Conservation (phyloP, 2,113 vertebrate species). For the Microcebus lehilahytsara region DNA sequence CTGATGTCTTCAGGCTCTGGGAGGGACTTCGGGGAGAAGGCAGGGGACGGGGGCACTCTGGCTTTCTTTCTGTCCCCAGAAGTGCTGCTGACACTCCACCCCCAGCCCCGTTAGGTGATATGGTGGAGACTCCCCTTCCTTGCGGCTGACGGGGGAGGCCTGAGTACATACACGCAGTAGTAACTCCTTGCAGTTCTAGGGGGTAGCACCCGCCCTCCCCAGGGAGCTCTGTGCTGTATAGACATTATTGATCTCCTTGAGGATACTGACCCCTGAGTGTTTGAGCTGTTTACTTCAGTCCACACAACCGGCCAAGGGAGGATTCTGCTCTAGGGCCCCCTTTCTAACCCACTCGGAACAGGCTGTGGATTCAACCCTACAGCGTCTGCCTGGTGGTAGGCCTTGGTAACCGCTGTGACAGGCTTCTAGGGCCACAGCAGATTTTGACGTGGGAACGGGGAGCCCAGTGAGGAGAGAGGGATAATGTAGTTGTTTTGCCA, state of each 20-base stretch:
- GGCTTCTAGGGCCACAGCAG: not conserved
- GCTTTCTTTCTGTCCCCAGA: not conserved
- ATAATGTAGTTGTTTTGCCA: not conserved
- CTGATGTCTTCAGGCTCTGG: not conserved
- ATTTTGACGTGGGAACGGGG: not conserved
- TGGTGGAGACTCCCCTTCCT: not conserved
- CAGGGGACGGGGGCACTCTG: not conserved
- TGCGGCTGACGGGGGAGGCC: not conserved
- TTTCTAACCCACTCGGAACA: not conserved
- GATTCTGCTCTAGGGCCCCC: not conserved
- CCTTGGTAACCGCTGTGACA: not conserved
- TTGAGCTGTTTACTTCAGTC: conserved; percentile 44
- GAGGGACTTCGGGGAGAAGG: not conserved
- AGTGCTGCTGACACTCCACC: too few relatives aligned
- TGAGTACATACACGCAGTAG: not conserved
- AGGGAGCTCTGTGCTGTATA: not conserved
- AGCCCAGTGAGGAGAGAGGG: not conserved
- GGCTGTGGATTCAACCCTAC: not conserved
- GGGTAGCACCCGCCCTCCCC: not conserved
- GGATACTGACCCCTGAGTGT: conserved; percentile 34
- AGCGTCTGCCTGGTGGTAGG: not conserved
- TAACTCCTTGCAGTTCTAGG: conserved; percentile 11
- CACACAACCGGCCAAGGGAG: not conserved
- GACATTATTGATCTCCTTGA: conserved; percentile 43
- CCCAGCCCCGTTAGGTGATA: not conserved